phyloP scores from a whole-genome alignment of 2,797 vertebrate species.

The Phrynocephalus vlangalii region DNA sequence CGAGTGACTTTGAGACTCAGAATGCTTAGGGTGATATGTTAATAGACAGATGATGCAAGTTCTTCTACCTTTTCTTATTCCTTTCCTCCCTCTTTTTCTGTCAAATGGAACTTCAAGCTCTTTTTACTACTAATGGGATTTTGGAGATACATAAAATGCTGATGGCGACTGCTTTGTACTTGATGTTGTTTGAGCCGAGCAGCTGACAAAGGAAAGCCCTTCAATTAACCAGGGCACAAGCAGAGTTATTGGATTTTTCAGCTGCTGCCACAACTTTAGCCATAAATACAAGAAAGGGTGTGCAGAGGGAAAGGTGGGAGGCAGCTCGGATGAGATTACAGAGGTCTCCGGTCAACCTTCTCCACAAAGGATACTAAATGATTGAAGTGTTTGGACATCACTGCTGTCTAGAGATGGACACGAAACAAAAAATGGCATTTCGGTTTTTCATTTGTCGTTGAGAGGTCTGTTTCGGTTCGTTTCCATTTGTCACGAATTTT shows the following conservation, averaged over 20 bases:
- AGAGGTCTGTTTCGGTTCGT: no score
- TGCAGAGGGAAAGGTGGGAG: background rate
- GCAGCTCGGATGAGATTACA: rapidly evolving
- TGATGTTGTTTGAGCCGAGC: slow-evolving; percentile 49
- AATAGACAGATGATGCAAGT: slow-evolving; percentile 55
- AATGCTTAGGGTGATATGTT: slow-evolving; percentile 14
- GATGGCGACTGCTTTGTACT: slow-evolving; percentile 70
- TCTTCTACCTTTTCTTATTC: slow-evolving; percentile 14
- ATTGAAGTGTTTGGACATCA: background rate
- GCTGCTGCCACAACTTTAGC: slow-evolving; percentile 12
- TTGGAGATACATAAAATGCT: slow-evolving; percentile 70
- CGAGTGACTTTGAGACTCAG: background rate
- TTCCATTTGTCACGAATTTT: no score
- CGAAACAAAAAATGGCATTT: no score
- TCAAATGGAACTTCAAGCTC: slow-evolving; percentile 70
- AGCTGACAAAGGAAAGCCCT: slow-evolving; percentile 70
- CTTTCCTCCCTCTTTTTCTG: slow-evolving; percentile 11
- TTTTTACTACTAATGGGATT: slow-evolving; percentile 76
- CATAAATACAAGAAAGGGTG: slow-evolving; percentile 19
- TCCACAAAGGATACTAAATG: background rate
- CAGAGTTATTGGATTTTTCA: slow-evolving; percentile 47
- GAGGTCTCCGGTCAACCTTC: background rate
- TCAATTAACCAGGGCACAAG: slow-evolving; percentile 71
- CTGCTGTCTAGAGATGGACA: no score
- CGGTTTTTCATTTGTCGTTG: no score